Evolutionary conservation across 2,888 invertebrate genomes (phyloP).

Genomic region (Rhamphomyia laevipes): DNA sequence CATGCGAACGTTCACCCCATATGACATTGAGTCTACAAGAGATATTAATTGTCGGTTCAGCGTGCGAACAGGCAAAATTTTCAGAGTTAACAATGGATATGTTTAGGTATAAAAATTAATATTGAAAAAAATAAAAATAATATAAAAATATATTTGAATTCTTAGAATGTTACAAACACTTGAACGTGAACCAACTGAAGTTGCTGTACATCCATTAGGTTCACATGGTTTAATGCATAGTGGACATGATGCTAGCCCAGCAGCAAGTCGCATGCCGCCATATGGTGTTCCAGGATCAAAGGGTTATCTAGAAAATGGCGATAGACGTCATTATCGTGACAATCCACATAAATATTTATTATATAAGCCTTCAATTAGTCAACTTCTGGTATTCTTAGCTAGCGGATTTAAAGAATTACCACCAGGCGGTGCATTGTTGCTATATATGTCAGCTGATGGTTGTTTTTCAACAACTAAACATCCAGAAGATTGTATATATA

Average conservation of each 20-base stretch:
- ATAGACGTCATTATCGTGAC: slow-evolving; percentile 56
- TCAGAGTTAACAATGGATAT: slow-evolving; percentile 95
- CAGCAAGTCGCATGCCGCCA: slow-evolving; percentile 39
- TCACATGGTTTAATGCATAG: slow-evolving; percentile 24
- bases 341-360: slow-evolving; percentile 96
- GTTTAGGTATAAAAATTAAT: slow-evolving; percentile 45
- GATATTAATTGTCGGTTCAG: slow-evolving; percentile 87
- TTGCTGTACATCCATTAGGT: slow-evolving; percentile 50
- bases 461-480: slow-evolving; percentile 72
- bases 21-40: slow-evolving; percentile 85
- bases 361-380: slow-evolving; percentile 89
- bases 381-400: slow-evolving; percentile 84
- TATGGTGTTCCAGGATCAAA: slow-evolving; percentile 43
- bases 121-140: not conserved
- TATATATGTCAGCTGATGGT: slow-evolving; percentile 91
- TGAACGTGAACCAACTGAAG: slow-evolving; percentile 83
- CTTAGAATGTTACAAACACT: slow-evolving; percentile 82
- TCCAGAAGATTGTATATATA: slow-evolving; percentile 69
- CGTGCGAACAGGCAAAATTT: slow-evolving; percentile 89
- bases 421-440: slow-evolving; percentile 75
- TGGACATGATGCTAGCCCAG: slow-evolving; percentile 40
- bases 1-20: slow-evolving; percentile 74
- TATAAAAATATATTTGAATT: not conserved
- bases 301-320: slow-evolving; percentile 59
- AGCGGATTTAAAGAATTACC: slow-evolving; percentile 90